Evolutionary conservation across 2,113 vertebrate genomes (phyloP).

Genomic region (Callocephalon fimbriatum): DNA sequence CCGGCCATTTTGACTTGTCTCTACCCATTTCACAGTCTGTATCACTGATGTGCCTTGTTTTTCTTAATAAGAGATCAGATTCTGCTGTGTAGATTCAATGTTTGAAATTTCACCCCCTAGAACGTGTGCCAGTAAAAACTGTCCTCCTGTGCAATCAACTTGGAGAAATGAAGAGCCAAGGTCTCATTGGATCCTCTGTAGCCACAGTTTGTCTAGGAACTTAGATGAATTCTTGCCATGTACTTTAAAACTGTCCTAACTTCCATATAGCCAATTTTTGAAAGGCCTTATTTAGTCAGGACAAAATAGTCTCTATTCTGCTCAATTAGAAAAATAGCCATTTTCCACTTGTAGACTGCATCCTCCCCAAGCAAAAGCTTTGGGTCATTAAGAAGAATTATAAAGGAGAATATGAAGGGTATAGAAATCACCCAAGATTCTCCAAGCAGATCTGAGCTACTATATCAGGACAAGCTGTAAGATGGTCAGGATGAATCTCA

Average conservation of each 20-base stretch:
- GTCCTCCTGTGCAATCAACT: background rate
- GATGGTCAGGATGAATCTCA: background rate
- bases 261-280: background rate
- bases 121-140: background rate
- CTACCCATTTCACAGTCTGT: background rate
- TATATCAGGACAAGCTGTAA: fast-evolving
- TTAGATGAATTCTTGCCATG: background rate
- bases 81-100: background rate
- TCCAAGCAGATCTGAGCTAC: background rate
- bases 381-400: background rate
- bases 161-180: background rate
- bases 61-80: background rate
- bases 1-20: background rate
- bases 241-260: background rate
- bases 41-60: background rate
- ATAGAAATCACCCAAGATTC: background rate
- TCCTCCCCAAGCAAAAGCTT: background rate
- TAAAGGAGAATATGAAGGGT: background rate
- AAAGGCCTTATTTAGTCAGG: background rate
- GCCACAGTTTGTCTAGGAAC: background rate
- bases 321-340: background rate
- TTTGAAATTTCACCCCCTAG: background rate
- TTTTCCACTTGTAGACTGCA: background rate
- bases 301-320: background rate
- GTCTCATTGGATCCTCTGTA: background rate